Evolutionary conservation across 35 echinoderm and acorn worm species (phyloP).

Genomic region (Amphiura filiformis): DNA sequence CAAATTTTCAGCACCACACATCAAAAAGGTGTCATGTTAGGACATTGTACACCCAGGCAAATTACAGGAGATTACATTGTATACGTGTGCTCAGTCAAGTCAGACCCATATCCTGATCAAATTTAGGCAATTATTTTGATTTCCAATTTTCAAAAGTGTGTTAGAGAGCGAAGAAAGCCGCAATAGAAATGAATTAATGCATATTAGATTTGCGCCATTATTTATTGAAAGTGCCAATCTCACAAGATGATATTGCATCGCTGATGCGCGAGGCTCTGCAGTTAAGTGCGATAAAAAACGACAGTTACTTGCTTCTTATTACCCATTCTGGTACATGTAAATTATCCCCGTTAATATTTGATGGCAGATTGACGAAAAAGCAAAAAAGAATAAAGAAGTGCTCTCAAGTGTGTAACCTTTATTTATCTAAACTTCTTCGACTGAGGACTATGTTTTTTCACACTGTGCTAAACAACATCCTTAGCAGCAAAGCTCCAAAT

Average conservation of each 20-base stretch:
- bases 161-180: background rate
- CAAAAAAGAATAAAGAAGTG: background rate
- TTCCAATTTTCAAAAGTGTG: background rate
- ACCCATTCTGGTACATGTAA: background rate
- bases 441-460: too few relatives aligned
- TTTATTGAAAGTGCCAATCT: background rate
- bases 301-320: background rate
- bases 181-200: slow-evolving; percentile 2
- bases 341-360: background rate
- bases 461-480: too few relatives aligned
- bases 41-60: background rate
- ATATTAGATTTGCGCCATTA: slow-evolving; percentile 6
- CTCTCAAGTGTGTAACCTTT: background rate
- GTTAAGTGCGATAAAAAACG: background rate
- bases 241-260: background rate
- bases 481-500: too few relatives aligned
- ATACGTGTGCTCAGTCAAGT: background rate
- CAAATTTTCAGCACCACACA: background rate
- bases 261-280: background rate
- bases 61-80: background rate
- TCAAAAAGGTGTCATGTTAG: background rate
- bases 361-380: background rate
- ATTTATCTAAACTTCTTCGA: background rate
- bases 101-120: background rate
- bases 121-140: slow-evolving; percentile 14